Evolutionary conservation across 2,888 invertebrate genomes (phyloP).

Genomic region (Pristionchus maxplancki): DNA sequence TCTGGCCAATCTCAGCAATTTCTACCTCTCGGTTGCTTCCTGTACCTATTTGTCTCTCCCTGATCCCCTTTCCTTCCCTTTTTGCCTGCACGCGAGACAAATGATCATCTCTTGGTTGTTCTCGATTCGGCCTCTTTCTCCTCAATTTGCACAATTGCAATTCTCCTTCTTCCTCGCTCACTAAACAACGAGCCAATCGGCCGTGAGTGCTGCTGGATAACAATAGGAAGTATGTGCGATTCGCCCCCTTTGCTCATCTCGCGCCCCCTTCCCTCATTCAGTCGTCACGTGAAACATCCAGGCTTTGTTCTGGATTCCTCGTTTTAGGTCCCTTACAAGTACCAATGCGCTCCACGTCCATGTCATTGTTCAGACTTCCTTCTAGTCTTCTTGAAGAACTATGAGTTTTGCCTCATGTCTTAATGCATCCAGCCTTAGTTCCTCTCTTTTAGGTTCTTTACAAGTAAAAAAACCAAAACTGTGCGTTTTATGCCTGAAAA

Average conservation of each 20-base stretch:
- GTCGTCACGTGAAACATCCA: too few relatives aligned
- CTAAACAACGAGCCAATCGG: neutral
- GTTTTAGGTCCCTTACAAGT: too few relatives aligned
- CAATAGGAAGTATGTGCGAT: neutral
- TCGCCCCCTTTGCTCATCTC: neutral
- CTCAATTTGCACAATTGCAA: conserved; percentile 30
- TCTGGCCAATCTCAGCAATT: neutral
- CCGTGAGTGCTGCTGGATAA: neutral
- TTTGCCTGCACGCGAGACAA: neutral
- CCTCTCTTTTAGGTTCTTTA: too few relatives aligned
- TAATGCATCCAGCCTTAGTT: too few relatives aligned
- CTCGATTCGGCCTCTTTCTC: neutral
- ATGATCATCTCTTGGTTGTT: conserved; percentile 17
- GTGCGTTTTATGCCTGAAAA: too few relatives aligned
- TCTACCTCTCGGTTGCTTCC: neutral
- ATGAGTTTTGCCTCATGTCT: too few relatives aligned
- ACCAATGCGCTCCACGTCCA: too few relatives aligned
- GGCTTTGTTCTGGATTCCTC: too few relatives aligned
- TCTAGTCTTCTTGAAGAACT: too few relatives aligned
- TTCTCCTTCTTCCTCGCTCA: neutral
- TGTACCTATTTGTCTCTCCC: conserved; percentile 26
- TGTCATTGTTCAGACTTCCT: too few relatives aligned
- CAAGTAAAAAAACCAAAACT: too few relatives aligned
- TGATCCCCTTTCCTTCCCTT: neutral
- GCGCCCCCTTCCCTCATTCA: neutral